Percentiles rank a stretch among this genome's conserved stretches.
Evolutionary conservation across 2,113 vertebrate genomes (phyloP).

Genomic region (Odocoileus virginianus): DNA sequence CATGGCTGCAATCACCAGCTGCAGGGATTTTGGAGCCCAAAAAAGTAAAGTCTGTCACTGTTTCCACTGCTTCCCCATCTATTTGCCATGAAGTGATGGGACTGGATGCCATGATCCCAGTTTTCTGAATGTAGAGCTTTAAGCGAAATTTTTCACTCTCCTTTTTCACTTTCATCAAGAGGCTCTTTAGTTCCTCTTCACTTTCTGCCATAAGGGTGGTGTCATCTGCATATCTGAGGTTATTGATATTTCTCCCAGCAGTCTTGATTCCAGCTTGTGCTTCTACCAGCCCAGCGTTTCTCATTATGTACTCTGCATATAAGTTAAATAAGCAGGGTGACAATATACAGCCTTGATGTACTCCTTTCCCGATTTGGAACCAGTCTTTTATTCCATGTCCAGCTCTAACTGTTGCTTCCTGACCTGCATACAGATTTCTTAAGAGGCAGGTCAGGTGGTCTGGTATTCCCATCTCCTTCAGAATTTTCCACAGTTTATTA

Average conservation of each 20-base stretch:
- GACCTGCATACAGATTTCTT: no score
- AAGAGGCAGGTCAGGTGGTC: no score
- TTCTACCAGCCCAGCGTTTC: no score
- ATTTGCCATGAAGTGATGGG: not conserved
- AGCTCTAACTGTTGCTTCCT: no score
- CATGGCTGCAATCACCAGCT: not conserved
- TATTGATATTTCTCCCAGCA: fast-evolving
- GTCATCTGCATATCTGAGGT: not conserved
- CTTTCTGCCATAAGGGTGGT: not conserved
- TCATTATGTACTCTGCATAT: no score
- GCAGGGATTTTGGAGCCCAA: not conserved
- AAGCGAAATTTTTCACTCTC: not conserved
- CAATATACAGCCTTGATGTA: no score
- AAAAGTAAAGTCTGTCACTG: not conserved
- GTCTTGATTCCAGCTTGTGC: no score
- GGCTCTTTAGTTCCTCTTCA: not conserved
- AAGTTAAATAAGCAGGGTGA: no score
- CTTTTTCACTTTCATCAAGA: not conserved
- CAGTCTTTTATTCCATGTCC: no score
- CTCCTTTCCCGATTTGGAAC: no score
- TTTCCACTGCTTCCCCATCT: not conserved
- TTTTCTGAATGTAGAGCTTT: not conserved
- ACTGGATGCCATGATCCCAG: fast-evolving
- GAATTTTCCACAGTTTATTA: no score
- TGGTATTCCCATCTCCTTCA: no score